A percentile compares a stretch with the other conserved stretches of the same genome.
Evolutionary conservation across 2,888 invertebrate genomes (phyloP).

Genomic region (Anthrax anthrax): DNA sequence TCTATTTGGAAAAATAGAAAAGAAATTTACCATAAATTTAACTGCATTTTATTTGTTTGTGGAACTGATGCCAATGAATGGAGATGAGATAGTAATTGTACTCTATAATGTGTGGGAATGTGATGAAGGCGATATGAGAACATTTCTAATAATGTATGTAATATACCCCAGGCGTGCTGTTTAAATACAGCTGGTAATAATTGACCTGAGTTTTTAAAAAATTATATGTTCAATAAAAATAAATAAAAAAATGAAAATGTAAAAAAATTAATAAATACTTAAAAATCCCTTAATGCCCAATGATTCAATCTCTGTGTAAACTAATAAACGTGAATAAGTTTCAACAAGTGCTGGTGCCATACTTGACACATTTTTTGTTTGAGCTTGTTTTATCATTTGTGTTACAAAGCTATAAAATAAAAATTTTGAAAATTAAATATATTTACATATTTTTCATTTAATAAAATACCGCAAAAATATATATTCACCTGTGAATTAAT

Average conservation of each 20-base stretch:
- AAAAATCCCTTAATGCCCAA: conserved; percentile 93
- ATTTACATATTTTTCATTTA: no score
- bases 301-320: conserved; percentile 93
- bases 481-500: conserved; percentile 43
- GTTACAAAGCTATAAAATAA: conserved; percentile 76
- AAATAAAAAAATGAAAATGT: conserved; percentile 9
- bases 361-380: conserved; percentile 51
- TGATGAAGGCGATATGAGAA: conserved; percentile 93
- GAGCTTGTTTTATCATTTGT: conserved; percentile 80
- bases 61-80: conserved; percentile 83
- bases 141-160: conserved; percentile 93
- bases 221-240: neutral
- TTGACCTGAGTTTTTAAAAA: conserved; percentile 43
- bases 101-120: conserved; percentile 89
- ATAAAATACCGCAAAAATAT: neutral
- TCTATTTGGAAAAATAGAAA: neutral
- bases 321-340: conserved; percentile 82
- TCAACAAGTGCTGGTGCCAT: conserved; percentile 86
- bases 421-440: neutral
- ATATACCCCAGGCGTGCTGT: conserved; percentile 85
- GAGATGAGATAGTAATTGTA: conserved; percentile 80
- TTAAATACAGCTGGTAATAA: conserved; percentile 82
- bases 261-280: conserved; percentile 40
- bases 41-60: conserved; percentile 88
- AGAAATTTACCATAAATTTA: conserved; percentile 65